Percentiles rank a stretch among this genome's conserved stretches.
These are phyloP conservation scores for Pyrochroa serraticornis DNA, from an alignment of 2,888 invertebrate species.

Conservation along the genomic window DNA sequence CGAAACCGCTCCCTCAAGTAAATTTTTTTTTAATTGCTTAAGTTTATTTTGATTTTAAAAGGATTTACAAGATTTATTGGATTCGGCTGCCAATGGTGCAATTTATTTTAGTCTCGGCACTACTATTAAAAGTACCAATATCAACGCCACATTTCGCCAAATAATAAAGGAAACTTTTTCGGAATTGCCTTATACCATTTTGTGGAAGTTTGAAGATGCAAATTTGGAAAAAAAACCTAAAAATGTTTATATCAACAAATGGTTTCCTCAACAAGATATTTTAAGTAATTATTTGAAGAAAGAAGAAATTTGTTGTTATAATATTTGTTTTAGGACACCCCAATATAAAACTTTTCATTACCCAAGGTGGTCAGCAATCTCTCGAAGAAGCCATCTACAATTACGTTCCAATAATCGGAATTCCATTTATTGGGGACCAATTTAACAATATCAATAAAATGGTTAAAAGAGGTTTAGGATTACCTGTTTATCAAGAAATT, in stretches of 20 bases:
- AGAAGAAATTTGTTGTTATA: background rate
- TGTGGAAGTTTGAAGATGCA: constrained; percentile 58
- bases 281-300: constrained; percentile 39
- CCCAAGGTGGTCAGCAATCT: constrained; percentile 42
- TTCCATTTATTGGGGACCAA: constrained; percentile 45
- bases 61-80: background rate
- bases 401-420: constrained; percentile 40
- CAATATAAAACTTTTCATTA: constrained; percentile 48
- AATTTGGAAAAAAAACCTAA: constrained; percentile 40
- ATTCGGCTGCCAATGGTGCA: background rate
- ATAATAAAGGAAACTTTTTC: background rate
- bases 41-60: background rate
- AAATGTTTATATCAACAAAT: constrained; percentile 54
- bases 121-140: background rate
- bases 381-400: constrained; percentile 35
- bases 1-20: constrained; percentile 51
- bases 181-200: constrained; percentile 53
- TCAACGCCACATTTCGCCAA: background rate
- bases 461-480: constrained; percentile 36
- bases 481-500: constrained; percentile 28
- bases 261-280: constrained; percentile 54
- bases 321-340: constrained; percentile 37
- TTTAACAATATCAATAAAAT: constrained; percentile 37
- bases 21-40: no score
- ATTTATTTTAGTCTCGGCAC: constrained; percentile 9